Conservation (phyloP, 2,113 vertebrate genomes). For the Ploceus nigricollis region DNA sequence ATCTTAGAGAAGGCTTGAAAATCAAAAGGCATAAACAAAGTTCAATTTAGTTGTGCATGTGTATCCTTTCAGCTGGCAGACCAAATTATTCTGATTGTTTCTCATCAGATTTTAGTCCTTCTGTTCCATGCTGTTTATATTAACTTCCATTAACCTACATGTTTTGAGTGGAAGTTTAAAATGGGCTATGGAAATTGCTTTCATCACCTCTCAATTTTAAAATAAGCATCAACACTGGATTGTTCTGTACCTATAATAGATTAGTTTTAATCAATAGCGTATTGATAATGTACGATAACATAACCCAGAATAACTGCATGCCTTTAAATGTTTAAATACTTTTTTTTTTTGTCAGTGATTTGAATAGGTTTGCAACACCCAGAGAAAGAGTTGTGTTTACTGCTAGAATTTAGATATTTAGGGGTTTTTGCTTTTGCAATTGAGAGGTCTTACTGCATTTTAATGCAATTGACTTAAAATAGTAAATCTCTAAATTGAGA, state of each 20-base stretch:
- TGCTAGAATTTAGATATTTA: background rate
- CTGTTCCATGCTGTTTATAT: conserved; percentile 70
- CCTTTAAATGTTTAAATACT: conserved; percentile 54
- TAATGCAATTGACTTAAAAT: background rate
- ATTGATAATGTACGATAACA: conserved; percentile 21
- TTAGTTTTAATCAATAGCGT: conserved; percentile 60
- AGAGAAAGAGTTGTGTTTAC: background rate
- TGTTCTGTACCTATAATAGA: conserved; percentile 66
- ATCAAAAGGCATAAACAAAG: conserved; percentile 60
- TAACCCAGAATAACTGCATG: conserved; percentile 55
- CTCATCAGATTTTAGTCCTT: conserved; percentile 71
- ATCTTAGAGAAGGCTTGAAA: conserved; percentile 42
- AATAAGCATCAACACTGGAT: conserved; percentile 62
- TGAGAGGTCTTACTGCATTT: background rate
- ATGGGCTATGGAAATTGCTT: conserved; percentile 66
- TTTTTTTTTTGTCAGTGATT: conserved; percentile 35
- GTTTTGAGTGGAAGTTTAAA: conserved; percentile 73
- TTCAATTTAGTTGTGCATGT: conserved; percentile 51
- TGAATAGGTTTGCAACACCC: conserved; percentile 27
- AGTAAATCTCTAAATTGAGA: background rate
- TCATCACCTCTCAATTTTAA: conserved; percentile 70
- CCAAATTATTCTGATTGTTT: conserved; percentile 58
- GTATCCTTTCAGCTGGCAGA: conserved; percentile 49
- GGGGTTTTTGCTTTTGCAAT: background rate
- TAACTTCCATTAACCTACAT: conserved; percentile 77